Evolutionary conservation across 2,113 vertebrate genomes (phyloP), one percentile per base, ranked within the genome.

Genomic region (Trinectes maculatus): DNA sequence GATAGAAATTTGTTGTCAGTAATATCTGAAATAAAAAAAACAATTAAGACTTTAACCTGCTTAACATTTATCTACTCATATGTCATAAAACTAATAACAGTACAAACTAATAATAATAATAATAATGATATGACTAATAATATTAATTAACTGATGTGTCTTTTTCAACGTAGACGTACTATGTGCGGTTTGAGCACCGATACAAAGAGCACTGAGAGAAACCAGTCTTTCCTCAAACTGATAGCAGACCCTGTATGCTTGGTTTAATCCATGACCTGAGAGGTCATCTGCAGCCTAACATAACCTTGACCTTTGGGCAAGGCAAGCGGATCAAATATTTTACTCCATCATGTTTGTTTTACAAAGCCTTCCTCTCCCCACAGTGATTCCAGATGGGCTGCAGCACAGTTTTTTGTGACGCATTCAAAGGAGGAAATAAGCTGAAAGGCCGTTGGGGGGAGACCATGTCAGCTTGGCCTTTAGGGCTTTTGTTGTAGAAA

Each of bases 341-440:
- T 73, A 86, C 76, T 86, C 69, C 72, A 76, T 87, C 79, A 29
- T 89, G 83, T 90, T 89, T 89, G 84, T 88, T 84, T 85, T 82
- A 85, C 71, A 86, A 89, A 91, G 84, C 85, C 80, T 72, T 72
- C 74, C 83, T 85, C 79, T 85, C 80, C 77, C 77, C 79, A 77
- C 83, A 79, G 89, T 83, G 79, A 78, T 83, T 89, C 89, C 90
- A 92, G 90, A 89, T 91, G 91, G 84, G 87, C 79, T 78, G 12
- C 6, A 79, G 82, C 74, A 82, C 57, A 56, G 80, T 83, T 81
- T 79, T 80, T 80, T 76, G 82, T 88, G 82, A 87, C 67, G 69
- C 85, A 83, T 74, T 87, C 74, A 87, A 85, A 82, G 71, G 81
- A 84, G 77, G 80, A 89, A 87, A 87, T 83, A 85, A 84, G 67